Conservation (phyloP, 2,113 vertebrate species). For the Neomonachus schauinslandi region DNA sequence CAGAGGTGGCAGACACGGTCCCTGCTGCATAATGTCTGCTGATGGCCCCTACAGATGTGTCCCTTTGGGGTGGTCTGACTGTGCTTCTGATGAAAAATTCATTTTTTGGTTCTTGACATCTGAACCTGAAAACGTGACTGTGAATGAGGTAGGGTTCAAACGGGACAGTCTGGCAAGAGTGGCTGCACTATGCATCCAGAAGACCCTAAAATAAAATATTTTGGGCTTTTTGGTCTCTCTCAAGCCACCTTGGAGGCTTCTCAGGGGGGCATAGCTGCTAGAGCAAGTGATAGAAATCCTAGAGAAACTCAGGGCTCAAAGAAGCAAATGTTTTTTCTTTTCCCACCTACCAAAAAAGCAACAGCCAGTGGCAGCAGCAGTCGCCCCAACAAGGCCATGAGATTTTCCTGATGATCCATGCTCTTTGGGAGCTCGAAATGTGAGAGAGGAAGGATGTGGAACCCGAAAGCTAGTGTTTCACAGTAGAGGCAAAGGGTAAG, state of each 20-base stretch:
- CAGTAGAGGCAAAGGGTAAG: neutral
- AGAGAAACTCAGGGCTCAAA: neutral
- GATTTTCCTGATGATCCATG: neutral
- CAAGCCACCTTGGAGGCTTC: neutral
- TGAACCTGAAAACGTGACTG: neutral
- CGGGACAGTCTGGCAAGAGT: neutral
- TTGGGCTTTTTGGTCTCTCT: neutral
- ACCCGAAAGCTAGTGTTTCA: neutral
- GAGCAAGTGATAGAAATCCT: neutral
- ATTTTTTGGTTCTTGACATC: slow-evolving; percentile 20
- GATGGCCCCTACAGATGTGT: neutral
- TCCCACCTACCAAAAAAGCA: neutral
- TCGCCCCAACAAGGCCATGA: neutral
- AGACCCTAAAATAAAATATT: neutral
- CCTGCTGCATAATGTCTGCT: neutral
- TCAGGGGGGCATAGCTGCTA: neutral
- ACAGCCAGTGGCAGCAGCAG: neutral
- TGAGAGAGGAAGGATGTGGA: neutral
- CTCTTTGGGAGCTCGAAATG: neutral
- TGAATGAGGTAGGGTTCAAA: neutral
- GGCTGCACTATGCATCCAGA: neutral
- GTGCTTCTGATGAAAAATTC: neutral
- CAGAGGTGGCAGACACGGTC: neutral
- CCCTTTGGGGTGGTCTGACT: neutral
- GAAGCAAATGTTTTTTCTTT: neutral